Evolutionary conservation across 1,140 invertebrate genomes (phyloP).

Genomic region (Chlorops oryzae): DNA sequence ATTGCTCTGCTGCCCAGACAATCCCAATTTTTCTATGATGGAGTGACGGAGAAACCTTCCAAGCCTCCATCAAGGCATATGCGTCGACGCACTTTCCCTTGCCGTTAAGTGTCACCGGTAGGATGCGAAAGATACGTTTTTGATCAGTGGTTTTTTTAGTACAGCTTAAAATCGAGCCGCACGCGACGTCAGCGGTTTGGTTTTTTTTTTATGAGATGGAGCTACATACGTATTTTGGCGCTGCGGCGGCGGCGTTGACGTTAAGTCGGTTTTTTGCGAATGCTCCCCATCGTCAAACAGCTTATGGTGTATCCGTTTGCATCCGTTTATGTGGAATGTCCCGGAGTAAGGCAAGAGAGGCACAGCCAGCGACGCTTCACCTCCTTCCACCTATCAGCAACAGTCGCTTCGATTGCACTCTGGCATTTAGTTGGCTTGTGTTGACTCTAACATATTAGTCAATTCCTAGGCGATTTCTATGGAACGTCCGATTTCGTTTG

Average conservation of each 20-base stretch:
- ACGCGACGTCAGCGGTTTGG: neutral
- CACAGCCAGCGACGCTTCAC: neutral
- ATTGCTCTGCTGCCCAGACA: neutral
- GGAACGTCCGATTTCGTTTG: neutral
- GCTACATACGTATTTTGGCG: too few relatives aligned
- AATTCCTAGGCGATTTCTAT: neutral
- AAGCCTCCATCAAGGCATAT: constrained; percentile 7
- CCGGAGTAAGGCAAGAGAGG: neutral
- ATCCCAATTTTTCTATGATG: neutral
- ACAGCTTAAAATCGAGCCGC: neutral
- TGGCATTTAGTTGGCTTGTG: neutral
- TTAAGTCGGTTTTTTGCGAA: too few relatives aligned
- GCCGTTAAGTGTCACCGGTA: constrained; percentile 8
- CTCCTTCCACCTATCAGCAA: neutral
- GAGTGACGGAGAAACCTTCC: constrained; percentile 4
- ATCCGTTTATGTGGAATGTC: neutral
- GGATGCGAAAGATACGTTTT: constrained; percentile 1
- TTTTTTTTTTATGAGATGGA: too few relatives aligned
- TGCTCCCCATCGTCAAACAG: neutral
- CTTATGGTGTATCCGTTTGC: neutral
- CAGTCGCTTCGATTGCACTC: neutral
- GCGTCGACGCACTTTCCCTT: neutral
- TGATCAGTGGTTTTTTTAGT: neutral
- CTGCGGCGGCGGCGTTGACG: too few relatives aligned
- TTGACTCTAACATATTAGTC: neutral